Base-by-base conservation (phyloP, 35 echinoderm and acorn worm species). In the Eucidaris tribuloides region DNA sequence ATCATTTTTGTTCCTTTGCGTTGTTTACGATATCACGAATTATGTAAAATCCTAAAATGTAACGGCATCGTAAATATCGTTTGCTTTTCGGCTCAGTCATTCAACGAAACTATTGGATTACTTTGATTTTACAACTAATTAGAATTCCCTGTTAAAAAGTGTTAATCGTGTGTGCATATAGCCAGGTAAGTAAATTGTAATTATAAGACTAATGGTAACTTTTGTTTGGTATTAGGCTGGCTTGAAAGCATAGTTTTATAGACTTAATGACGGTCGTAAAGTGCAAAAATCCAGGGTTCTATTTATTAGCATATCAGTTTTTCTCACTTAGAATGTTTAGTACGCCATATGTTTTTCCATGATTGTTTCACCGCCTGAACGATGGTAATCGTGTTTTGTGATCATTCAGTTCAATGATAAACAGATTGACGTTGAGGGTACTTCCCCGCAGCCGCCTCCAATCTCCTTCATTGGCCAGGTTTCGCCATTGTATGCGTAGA, bases 401-500 rank as follows among this genome's bases (percentile, higher is more conserved):
- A 92, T n/a, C 77, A 42, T 92, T 83, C 35, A 92, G 77, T 74
- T 92, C 58, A 24, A 59, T 25, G 62, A 92, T 46, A 76, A 92
- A 92, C 1, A 92, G 83, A 9, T 83, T 79, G n/a, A 81, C 77
- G 52, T 92, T 81, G 36, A 92, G 76, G 39, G 76, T 55, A 35
- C 71, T 77, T 13, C 83, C 74, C 7, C 74, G 42, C 29, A 60
- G 77, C 24, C 80, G 30, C 57, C 86, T 77, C 36, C 86, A 52
- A 20, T 42, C 62, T 35, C 42, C 77, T 35, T 74, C 81, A 28
- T 85, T 86, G 5, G 37, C 34, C 34, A 91, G 82, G 30, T 91
- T 91, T 76, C 83, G 43, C 89, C n/a, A n/a, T 86, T 91, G 36
- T 82, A 80, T 6, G 84, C 90, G 55, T 77, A 92, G 19, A 92